Evolutionary conservation across 2,113 vertebrate genomes (phyloP).

Genomic region (Tichodroma muraria): DNA sequence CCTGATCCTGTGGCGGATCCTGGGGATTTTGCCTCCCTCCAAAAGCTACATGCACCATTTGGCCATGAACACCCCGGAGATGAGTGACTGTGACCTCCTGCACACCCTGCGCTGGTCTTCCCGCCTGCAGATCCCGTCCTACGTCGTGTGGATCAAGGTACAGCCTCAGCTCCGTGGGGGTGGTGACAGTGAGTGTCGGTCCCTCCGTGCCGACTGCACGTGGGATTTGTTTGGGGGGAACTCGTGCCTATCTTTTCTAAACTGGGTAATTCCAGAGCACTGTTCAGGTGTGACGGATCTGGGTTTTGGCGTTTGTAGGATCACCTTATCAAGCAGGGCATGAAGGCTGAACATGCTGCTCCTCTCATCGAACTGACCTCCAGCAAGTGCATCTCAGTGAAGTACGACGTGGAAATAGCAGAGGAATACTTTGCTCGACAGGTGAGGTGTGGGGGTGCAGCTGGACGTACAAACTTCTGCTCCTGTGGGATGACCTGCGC

Average conservation of each 20-base stretch:
- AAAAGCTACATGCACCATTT: slow-evolving; percentile 90
- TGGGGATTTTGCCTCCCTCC: slow-evolving; percentile 91
- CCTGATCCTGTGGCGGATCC: slow-evolving; percentile 90
- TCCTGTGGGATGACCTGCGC: not conserved
- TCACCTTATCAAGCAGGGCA: slow-evolving; percentile 89
- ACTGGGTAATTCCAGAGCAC: not conserved
- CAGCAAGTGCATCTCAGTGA: slow-evolving; percentile 87
- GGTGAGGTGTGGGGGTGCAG: slow-evolving; percentile 58
- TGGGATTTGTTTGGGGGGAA: not conserved
- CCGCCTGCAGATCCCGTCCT: slow-evolving; percentile 85
- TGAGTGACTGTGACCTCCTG: slow-evolving; percentile 91
- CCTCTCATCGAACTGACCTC: slow-evolving; percentile 82
- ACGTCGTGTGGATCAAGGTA: slow-evolving; percentile 93
- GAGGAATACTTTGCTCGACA: slow-evolving; percentile 97
- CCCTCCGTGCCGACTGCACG: accelerated
- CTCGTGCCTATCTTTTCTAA: not conserved
- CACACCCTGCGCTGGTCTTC: slow-evolving; percentile 96
- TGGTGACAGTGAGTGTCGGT: not conserved
- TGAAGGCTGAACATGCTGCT: slow-evolving; percentile 89
- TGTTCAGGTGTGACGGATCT: not conserved
- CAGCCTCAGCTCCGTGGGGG: not conserved
- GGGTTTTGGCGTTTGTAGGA: slow-evolving; percentile 71
- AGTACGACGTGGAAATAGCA: slow-evolving; percentile 92
- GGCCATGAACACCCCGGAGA: slow-evolving; percentile 80
- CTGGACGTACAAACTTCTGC: accelerated